Percentiles rank a stretch among this genome's conserved stretches.
phyloP scores from a whole-genome alignment of 2,797 vertebrate species.

The Oryzias dopingdopingensis region DNA sequence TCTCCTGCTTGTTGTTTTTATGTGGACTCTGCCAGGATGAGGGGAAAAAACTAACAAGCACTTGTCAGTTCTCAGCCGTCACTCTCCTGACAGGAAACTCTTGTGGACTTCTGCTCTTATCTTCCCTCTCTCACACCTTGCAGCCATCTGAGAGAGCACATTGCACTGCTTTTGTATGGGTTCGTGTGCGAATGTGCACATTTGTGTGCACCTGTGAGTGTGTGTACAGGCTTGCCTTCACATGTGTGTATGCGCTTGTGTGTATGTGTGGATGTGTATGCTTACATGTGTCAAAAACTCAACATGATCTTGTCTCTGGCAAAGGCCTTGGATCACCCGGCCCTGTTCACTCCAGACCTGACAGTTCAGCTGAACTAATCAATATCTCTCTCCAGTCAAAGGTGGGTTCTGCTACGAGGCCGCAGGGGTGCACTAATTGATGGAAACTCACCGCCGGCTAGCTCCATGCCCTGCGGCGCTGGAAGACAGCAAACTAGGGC shows the following conservation, averaged over 20 bases:
- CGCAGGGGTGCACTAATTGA: slow-evolving; percentile 93
- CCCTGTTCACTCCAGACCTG: slow-evolving; percentile 90
- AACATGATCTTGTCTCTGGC: slow-evolving; percentile 86
- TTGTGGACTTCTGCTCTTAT: slow-evolving; percentile 84
- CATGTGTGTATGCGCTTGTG: slow-evolving; percentile 67
- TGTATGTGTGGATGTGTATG: slow-evolving; percentile 52
- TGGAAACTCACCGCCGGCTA: slow-evolving; percentile 90
- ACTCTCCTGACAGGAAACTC: slow-evolving; percentile 84
- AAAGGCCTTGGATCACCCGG: slow-evolving; percentile 89
- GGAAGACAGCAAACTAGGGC: slow-evolving; percentile 71
- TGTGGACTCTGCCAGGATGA: slow-evolving; percentile 72
- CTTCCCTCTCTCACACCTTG: slow-evolving; percentile 77
- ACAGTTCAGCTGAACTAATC: slow-evolving; percentile 95
- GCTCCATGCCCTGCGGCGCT: slow-evolving; percentile 86
- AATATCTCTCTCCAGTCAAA: slow-evolving; percentile 89
- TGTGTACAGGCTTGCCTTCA: slow-evolving; percentile 4
- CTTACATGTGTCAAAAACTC: slow-evolving; percentile 78
- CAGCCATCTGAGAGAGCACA: slow-evolving; percentile 73
- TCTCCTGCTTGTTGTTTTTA: slow-evolving; percentile 59
- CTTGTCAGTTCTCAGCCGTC: slow-evolving; percentile 88
- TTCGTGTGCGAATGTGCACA: slow-evolving; percentile 70
- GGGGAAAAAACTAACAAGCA: slow-evolving; percentile 88
- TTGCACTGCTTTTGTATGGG: slow-evolving; percentile 82
- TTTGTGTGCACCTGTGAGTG: slow-evolving; percentile 62
- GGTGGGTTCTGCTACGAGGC: slow-evolving; percentile 75